These are phyloP conservation scores for Austrofundulus limnaeus DNA, from an alignment of 2,113 vertebrate genomes.

Conservation along the genomic window DNA sequence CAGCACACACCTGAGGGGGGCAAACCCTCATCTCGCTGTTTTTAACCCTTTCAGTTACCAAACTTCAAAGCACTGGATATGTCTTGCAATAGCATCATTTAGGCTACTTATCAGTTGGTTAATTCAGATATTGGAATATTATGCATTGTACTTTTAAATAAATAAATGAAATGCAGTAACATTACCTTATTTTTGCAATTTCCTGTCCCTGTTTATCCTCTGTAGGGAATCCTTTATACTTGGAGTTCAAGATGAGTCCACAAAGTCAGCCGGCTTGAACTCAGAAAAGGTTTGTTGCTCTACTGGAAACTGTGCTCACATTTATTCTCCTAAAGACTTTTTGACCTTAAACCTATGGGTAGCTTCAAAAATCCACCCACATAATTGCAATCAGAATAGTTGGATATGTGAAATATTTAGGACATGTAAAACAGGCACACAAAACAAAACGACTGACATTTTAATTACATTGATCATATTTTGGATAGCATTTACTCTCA, in stretches of 20 bases:
- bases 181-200: slow-evolving; percentile 10
- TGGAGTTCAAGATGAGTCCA: slow-evolving; percentile 57
- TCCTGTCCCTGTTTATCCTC: slow-evolving; percentile 30
- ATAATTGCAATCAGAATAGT: too few relatives aligned
- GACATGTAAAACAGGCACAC: too few relatives aligned
- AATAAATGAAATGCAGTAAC: too few relatives aligned
- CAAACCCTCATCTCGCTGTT: background rate
- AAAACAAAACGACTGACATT: too few relatives aligned
- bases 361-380: background rate
- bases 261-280: slow-evolving; percentile 21
- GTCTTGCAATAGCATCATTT: background rate
- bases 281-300: slow-evolving; percentile 45
- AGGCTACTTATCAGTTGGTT: background rate
- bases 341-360: background rate
- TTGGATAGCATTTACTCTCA: too few relatives aligned
- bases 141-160: too few relatives aligned
- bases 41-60: slow-evolving; percentile 10
- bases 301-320: background rate
- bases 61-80: background rate
- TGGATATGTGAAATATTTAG: too few relatives aligned
- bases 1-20: slow-evolving; percentile 31
- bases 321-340: background rate
- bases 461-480: too few relatives aligned
- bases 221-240: slow-evolving; percentile 28
- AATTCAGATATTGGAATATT: background rate